Percentiles rank a stretch among this genome's conserved stretches.
phyloP scores from a whole-genome alignment of 2,888 invertebrate genomes.

The Andrena marginata region DNA sequence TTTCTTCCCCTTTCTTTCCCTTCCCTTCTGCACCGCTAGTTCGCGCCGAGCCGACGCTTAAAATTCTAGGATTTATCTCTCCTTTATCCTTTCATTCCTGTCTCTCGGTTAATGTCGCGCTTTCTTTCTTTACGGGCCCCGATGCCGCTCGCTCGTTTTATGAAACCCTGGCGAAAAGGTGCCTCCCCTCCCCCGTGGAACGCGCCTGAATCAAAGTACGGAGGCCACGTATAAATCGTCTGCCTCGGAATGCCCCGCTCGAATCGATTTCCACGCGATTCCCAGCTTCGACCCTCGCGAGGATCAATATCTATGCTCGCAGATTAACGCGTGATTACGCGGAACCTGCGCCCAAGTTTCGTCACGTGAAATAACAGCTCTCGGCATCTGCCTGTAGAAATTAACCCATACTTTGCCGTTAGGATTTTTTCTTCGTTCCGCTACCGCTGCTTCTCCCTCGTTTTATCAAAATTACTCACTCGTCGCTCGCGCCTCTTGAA shows the following conservation, averaged over 20 bases:
- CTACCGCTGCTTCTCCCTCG: slow-evolving; percentile 21
- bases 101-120: slow-evolving; percentile 33
- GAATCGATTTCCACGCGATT: slow-evolving; percentile 30
- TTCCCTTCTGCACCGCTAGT: slow-evolving; percentile 40
- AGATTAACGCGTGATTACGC: slow-evolving; percentile 28
- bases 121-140: slow-evolving; percentile 5
- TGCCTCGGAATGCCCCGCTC: slow-evolving; percentile 4
- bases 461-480: slow-evolving; percentile 48
- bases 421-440: slow-evolving; percentile 6
- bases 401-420: slow-evolving; percentile 14
- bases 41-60: slow-evolving; percentile 53
- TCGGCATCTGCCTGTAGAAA: background rate
- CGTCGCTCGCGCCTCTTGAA: slow-evolving; percentile 37
- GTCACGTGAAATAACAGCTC: slow-evolving; percentile 20
- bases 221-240: slow-evolving; percentile 10
- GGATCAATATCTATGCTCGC: slow-evolving; percentile 6
- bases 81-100: slow-evolving; percentile 63
- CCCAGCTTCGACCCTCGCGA: background rate
- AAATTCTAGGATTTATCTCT: slow-evolving; percentile 66
- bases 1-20: slow-evolving; percentile 10
- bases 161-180: slow-evolving; percentile 27
- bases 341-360: slow-evolving; percentile 17
- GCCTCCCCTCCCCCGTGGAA: background rate
- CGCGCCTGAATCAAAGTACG: background rate
- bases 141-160: slow-evolving; percentile 24